Conservation (phyloP, 2,797 vertebrate species). For the Sebastes diploproa region DNA sequence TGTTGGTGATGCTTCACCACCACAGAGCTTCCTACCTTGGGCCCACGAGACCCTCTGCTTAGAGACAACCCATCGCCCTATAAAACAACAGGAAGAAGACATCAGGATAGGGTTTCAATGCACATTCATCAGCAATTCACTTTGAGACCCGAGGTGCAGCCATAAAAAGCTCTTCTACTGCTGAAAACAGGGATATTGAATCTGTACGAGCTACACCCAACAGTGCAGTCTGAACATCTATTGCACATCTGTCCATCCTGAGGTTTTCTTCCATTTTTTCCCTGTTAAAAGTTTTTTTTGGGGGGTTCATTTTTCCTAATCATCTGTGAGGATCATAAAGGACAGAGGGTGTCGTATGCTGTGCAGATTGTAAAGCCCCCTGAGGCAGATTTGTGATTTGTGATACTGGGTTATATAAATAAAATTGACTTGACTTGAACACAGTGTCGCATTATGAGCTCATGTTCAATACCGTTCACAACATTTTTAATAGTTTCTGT, state of each 20-base stretch:
- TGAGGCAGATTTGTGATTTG: not conserved
- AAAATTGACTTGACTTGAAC: not conserved
- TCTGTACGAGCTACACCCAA: conserved; percentile 17
- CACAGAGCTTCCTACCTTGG: conserved; percentile 86
- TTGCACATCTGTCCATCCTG: not conserved
- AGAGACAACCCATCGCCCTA: conserved; percentile 86
- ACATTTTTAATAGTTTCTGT: conserved; percentile 42
- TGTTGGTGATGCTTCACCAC: not conserved
- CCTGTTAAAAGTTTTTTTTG: not conserved
- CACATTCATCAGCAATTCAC: conserved; percentile 45
- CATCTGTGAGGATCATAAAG: rapidly evolving
- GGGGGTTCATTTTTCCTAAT: not conserved
- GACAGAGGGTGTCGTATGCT: not conserved
- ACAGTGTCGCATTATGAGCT: conserved; percentile 23
- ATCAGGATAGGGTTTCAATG: not conserved
- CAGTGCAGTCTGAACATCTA: not conserved
- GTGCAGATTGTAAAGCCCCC: not conserved
- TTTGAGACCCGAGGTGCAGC: conserved; percentile 29
- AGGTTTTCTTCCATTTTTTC: not conserved
- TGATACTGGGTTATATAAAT: not conserved
- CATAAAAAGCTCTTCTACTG: not conserved
- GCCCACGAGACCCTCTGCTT: conserved; percentile 89
- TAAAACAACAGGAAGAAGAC: conserved; percentile 51
- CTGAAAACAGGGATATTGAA: conserved; percentile 42
- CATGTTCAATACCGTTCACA: conserved; percentile 35